Percentiles rank a stretch among this genome's conserved stretches.
Evolutionary conservation across 92 coral and sea anemone species (phyloP).

Genomic region (Ricordea florida): DNA sequence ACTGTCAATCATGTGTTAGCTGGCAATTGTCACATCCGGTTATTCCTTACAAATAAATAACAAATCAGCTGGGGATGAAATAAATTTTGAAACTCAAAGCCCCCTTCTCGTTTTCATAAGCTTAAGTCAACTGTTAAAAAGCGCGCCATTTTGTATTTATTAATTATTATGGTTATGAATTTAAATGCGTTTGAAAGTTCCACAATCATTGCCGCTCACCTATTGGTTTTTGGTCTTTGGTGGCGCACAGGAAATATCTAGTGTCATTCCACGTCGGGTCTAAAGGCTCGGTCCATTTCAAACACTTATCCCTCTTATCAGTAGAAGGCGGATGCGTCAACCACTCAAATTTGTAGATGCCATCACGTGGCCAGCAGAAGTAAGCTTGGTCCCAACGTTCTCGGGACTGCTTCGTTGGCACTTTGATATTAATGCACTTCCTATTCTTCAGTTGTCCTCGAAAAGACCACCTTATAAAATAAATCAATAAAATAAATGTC

Average conservation of each 20-base stretch:
- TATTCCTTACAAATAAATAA: no score
- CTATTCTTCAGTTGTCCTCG: conserved; percentile 37
- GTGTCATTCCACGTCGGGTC: conserved; percentile 61
- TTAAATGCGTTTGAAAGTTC: no score
- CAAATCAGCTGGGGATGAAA: no score
- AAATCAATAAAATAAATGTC: background rate
- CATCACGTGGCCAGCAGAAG: conserved; percentile 77
- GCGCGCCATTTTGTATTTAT: no score
- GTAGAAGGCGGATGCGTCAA: conserved; percentile 54
- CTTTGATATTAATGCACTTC: conserved; percentile 59
- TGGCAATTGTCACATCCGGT: no score
- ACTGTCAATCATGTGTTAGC: no score
- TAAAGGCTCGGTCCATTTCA: conserved; percentile 71
- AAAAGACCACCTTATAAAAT: background rate
- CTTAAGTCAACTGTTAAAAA: no score
- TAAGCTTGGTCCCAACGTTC: conserved; percentile 67
- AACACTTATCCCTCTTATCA: conserved; percentile 49
- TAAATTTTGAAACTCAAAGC: no score
- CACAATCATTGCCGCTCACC: no score
- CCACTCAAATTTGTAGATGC: conserved; percentile 82
- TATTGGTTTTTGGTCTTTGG: conserved; percentile 67
- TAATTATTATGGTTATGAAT: no score
- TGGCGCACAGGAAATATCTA: conserved; percentile 70
- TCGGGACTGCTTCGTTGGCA: conserved; percentile 40
- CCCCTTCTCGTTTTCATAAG: no score